These are phyloP conservation scores for Myotis brandtii DNA, from an alignment of 2,113 vertebrate genomes.

Conservation along the genomic window DNA sequence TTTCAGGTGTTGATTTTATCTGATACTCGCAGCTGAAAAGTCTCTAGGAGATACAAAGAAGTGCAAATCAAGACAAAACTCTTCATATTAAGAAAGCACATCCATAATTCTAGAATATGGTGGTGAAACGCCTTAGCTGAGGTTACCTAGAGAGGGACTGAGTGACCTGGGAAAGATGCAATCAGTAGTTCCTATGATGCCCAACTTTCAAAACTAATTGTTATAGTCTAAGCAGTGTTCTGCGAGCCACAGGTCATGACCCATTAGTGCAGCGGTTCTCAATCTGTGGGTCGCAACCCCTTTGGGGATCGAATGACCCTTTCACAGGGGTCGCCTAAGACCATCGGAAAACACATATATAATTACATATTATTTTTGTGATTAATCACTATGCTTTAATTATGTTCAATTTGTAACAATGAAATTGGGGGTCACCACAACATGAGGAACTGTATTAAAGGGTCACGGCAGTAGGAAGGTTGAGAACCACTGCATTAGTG, in stretches of 20 bases:
- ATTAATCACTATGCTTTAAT: too few relatives aligned
- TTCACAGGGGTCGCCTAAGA: too few relatives aligned
- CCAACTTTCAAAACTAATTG: neutral
- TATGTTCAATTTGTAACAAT: too few relatives aligned
- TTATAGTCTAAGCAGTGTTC: neutral
- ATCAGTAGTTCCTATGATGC: neutral
- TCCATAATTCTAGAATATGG: neutral
- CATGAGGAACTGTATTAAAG: too few relatives aligned
- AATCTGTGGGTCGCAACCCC: too few relatives aligned
- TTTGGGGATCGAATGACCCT: too few relatives aligned
- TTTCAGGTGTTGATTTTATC: slow-evolving; percentile 33
- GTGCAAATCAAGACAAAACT: neutral
- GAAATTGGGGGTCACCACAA: too few relatives aligned
- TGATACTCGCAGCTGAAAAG: neutral
- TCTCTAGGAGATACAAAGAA: neutral
- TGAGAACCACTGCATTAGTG: neutral
- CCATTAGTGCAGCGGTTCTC: neutral
- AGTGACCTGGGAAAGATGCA: neutral
- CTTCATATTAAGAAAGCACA: neutral
- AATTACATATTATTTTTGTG: too few relatives aligned
- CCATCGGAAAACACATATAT: too few relatives aligned
- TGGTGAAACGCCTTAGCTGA: neutral
- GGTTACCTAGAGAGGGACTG: neutral
- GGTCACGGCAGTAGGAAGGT: too few relatives aligned
- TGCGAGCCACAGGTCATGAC: neutral